Evolutionary conservation across 2,797 vertebrate genomes (phyloP).

Genomic region (Anguilla obscura): DNA sequence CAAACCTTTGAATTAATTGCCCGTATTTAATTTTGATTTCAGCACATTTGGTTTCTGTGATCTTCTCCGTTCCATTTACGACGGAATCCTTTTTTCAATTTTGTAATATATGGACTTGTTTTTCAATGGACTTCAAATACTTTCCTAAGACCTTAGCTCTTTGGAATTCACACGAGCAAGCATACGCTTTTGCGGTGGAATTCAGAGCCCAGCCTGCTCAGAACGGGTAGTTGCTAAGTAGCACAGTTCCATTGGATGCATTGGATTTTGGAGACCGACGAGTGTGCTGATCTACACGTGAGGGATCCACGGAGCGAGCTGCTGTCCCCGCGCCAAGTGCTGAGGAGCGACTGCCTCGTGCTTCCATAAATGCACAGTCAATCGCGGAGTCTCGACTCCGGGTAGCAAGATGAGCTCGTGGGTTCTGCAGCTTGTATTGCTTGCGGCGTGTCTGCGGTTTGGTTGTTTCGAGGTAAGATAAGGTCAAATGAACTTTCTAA

Average conservation of each 20-base stretch:
- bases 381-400: slow-evolving; percentile 69
- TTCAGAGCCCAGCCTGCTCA: slow-evolving; percentile 4
- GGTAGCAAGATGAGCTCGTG: slow-evolving; percentile 77
- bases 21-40: not conserved
- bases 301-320: slow-evolving; percentile 50
- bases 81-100: not conserved
- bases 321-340: slow-evolving; percentile 62
- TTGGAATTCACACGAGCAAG: slow-evolving; percentile 2
- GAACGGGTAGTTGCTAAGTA: not conserved
- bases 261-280: slow-evolving; percentile 33
- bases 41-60: not conserved
- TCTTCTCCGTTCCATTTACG: not conserved
- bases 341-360: slow-evolving; percentile 63
- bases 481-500: not conserved
- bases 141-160: not conserved
- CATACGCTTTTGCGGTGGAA: slow-evolving; percentile 25
- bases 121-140: slow-evolving; percentile 23
- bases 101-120: slow-evolving; percentile 15
- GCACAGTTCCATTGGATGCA: slow-evolving; percentile 25
- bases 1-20: not conserved
- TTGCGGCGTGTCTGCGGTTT: slow-evolving; percentile 67
- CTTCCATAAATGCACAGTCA: slow-evolving; percentile 76
- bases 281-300: slow-evolving; percentile 41
- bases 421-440: slow-evolving; percentile 72
- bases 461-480: slow-evolving; percentile 71